Conservation (phyloP, 2,113 vertebrate genomes). For the Carettochelys insculpta region DNA sequence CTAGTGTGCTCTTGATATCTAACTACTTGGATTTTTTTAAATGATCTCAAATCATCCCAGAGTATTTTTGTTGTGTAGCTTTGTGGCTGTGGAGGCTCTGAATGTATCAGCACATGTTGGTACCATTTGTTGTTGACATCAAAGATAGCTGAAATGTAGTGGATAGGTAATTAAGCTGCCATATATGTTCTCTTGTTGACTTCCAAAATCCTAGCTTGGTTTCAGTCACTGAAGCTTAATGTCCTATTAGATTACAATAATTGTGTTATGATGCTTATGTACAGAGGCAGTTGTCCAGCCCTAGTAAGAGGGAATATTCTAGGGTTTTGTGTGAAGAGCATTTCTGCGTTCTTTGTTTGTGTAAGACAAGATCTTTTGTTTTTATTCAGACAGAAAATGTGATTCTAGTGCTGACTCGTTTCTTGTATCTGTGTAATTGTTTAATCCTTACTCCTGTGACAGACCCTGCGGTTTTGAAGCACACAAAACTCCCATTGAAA, state of each 20-base stretch:
- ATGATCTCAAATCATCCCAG: background rate
- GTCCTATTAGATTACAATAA: background rate
- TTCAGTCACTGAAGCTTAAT: background rate
- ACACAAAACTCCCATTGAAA: background rate
- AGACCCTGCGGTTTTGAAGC: background rate
- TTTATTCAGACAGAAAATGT: background rate
- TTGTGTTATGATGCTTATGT: background rate
- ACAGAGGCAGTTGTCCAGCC: background rate
- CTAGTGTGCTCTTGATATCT: background rate
- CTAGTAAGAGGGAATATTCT: background rate
- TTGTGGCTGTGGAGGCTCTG: background rate
- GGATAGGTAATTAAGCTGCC: background rate
- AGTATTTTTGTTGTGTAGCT: background rate
- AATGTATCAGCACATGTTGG: background rate
- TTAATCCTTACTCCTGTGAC: background rate
- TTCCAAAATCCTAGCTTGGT: background rate
- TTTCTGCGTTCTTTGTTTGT: background rate
- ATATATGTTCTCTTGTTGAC: background rate
- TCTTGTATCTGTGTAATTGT: background rate
- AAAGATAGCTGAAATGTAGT: background rate
- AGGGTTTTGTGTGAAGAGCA: background rate
- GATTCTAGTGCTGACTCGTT: background rate
- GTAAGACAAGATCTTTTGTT: background rate
- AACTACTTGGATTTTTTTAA: background rate
- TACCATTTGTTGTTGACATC: background rate